These are phyloP conservation scores for Syritta pipiens DNA, from an alignment of 2,888 invertebrate genomes.

Conservation along the genomic window DNA sequence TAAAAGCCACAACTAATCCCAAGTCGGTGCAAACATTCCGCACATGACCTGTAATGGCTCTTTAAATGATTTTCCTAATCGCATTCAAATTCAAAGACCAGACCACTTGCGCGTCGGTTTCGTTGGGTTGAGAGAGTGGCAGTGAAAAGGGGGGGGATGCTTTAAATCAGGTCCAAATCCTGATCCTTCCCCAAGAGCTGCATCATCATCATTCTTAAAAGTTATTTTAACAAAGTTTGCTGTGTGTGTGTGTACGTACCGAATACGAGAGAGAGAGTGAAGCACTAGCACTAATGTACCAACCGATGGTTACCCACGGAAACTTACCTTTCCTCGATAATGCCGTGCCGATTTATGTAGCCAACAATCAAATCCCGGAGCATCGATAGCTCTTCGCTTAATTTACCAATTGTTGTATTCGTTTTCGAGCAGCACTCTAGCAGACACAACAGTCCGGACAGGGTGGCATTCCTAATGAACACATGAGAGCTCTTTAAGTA, in stretches of 20 bases:
- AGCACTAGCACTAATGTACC: neutral
- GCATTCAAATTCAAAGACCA: conserved; percentile 45
- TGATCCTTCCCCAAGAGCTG: neutral
- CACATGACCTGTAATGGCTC: conserved; percentile 35
- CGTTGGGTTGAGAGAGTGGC: neutral
- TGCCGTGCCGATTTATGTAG: conserved; percentile 79
- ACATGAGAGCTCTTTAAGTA: conserved; percentile 79
- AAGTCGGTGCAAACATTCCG: conserved; percentile 30
- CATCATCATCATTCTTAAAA: conserved; percentile 30
- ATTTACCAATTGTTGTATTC: conserved; percentile 78
- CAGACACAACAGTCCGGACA: conserved; percentile 78
- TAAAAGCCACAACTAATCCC: conserved; percentile 49
- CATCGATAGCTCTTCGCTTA: conserved; percentile 78
- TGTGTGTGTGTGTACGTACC: neutral
- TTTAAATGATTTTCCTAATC: conserved; percentile 58
- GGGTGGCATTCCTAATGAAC: conserved; percentile 78
- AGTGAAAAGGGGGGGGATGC: neutral
- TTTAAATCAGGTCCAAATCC: no score
- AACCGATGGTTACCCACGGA: conserved; percentile 12
- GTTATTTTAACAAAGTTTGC: neutral
- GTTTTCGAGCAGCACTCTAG: conserved; percentile 79
- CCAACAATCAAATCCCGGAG: conserved; percentile 78
- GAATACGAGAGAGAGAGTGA: neutral
- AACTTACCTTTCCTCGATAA: conserved; percentile 78
- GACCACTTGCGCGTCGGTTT: neutral